Conservation (phyloP, 2,113 vertebrate genomes). For the Rhinolophus ferrumequinum region DNA sequence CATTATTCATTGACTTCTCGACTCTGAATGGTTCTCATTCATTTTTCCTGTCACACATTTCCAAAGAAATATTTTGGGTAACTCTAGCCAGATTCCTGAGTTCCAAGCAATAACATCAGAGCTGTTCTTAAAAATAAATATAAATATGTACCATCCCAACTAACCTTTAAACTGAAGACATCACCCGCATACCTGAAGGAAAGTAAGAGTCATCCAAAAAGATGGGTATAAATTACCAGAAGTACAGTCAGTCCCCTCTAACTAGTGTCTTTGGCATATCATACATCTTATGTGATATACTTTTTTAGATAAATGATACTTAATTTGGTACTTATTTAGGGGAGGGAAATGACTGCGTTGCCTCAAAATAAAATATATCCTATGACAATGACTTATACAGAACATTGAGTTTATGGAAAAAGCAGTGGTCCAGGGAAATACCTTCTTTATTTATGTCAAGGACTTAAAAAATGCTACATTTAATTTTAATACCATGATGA, state of each 20-base stretch:
- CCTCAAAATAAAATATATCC: conserved; percentile 84
- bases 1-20: not conserved
- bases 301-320: conserved; percentile 78
- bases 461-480: conserved; percentile 88
- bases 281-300: conserved; percentile 41
- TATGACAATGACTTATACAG: conserved; percentile 85
- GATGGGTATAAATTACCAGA: not conserved
- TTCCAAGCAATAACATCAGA: not conserved
- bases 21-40: not conserved
- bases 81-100: not conserved
- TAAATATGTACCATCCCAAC: not conserved
- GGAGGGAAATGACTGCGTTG: conserved; percentile 69
- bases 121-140: not conserved
- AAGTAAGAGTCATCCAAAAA: not conserved
- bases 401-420: conserved; percentile 85
- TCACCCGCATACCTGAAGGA: not conserved
- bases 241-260: not conserved
- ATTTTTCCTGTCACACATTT: not conserved
- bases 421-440: conserved; percentile 87
- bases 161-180: not conserved
- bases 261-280: not conserved
- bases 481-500: conserved; percentile 88
- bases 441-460: conserved; percentile 87
- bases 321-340: conserved; percentile 77
- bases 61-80: not conserved